A percentile compares a stretch with the other conserved stretches of the same genome.
Evolutionary conservation across 2,888 invertebrate genomes (phyloP).

Genomic region (Synanthedon tipuliformis): DNA sequence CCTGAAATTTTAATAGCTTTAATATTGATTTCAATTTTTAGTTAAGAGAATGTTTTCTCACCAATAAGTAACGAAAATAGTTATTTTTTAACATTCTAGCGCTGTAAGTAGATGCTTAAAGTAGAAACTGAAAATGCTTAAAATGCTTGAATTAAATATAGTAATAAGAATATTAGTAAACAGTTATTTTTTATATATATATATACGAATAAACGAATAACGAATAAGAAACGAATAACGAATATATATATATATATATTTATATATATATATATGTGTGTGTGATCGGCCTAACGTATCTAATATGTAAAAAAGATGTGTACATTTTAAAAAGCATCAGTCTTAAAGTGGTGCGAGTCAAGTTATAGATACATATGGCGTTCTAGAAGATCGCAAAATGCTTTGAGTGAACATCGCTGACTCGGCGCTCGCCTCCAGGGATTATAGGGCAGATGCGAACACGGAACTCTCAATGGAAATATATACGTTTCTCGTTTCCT

Average conservation of each 20-base stretch:
- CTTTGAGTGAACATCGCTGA: slow-evolving; percentile 13
- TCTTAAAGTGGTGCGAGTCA: not conserved
- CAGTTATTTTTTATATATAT: too few species aligned
- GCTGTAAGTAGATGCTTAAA: too few species aligned
- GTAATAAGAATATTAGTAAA: too few species aligned
- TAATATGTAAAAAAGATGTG: not conserved
- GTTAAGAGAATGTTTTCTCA: not conserved
- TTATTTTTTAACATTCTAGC: not conserved
- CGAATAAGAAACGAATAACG: too few species aligned
- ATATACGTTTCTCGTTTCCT: not conserved
- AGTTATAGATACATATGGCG: not conserved
- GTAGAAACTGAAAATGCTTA: too few species aligned
- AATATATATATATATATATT: too few species aligned
- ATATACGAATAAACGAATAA: too few species aligned
- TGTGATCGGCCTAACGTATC: too few species aligned
- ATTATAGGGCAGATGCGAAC: slow-evolving; percentile 12
- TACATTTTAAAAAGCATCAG: not conserved
- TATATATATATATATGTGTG: too few species aligned
- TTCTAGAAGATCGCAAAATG: slow-evolving; percentile 14
- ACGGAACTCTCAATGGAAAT: slow-evolving; percentile 2
- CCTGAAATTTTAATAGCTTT: not conserved
- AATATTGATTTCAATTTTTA: not conserved
- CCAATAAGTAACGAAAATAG: not conserved
- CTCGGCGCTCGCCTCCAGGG: slow-evolving; percentile 13
- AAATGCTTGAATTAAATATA: too few species aligned